Base-by-base conservation (phyloP, 1,140 invertebrate genomes). In the Halyomorpha halys region DNA sequence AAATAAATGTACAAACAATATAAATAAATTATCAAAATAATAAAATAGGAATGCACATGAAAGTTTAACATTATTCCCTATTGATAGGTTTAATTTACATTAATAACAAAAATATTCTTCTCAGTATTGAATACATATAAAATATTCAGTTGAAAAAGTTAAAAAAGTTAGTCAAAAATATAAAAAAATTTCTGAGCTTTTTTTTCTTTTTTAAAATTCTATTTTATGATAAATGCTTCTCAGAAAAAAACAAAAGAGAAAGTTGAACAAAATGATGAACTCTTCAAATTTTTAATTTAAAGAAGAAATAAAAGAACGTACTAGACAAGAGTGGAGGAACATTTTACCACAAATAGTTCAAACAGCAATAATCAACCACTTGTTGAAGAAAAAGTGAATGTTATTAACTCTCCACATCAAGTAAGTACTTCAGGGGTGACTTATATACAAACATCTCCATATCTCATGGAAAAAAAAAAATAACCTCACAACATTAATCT, bases 141-240 rank as follows among this genome's bases (percentile, higher is more conserved):
- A 15, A 49, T 19, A 19, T n/a, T 19, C 47, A 49, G 21, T 49
- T 49, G n/a, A 18, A 49, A 49, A 49, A 47, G 45, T 47, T 47
- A 47, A 47, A 47, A 47, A 47, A 49, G 47, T 49, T 49, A 49
- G 47, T 49, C 47, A 49, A 49, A 49, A 49, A 49, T 49, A 49
- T 49, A 49, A 49, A 49, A 49, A 49, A 19, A 19, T 49, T 47
- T 49, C 47, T 49, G 47, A 49, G 47, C 47, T 21, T 19, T 19
- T 47, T n/a, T 47, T 47, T n/a, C 27, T 30, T 30, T 30, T 39
- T 30, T 30, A 30, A 30, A 39, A 13, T 39, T 39, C 34, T 39
- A 39, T 39, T 39, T 39, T 39, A 13, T 49, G 47, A 49, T 49
- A 49, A 49, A 49, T 49, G 47, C 47, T 49, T 49, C n/a, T 19